Evolutionary conservation across 2,888 invertebrate genomes (phyloP), one percentile per base, ranked within the genome.

Genomic region (Lasioglossum pauxillum): DNA sequence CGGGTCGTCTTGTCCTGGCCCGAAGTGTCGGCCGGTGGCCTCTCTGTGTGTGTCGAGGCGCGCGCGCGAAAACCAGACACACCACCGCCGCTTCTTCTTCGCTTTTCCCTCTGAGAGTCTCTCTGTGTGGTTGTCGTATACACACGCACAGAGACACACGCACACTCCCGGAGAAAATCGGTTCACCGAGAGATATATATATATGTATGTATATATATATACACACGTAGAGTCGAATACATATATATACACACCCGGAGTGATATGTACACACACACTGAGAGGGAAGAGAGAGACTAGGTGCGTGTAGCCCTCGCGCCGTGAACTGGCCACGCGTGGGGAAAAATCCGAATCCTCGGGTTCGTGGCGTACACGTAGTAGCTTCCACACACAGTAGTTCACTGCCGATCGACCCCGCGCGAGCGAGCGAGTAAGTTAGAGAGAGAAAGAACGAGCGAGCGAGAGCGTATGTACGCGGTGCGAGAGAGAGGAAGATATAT

Each of bases 1-100:
- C 90, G 89, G 92, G 87, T 86, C 88, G 88, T 85, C 84, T 89
- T 91, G 85, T 91, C 91, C 89, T 86, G 88, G 84, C 85, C 85
- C 88, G 78, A 88, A 90, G 90, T 84, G 80, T 88, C 88, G 91
- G 87, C 91, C 88, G 89, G 90, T 90, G 87, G 87, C 86, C 88
- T 86, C 75, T 82, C 74, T 79, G n/a, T 53, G n/a, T n/a, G 23
- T n/a, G 57, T 57, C 57, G 57, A n/a, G 57, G 87, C 88, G 87
- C 90, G 90, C 88, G 90, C 88, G 88, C 88, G 80, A 90, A 90
- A 88, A 57, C n/a, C 57, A n/a, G 57, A 57, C 57, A 57, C 85
- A 74, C 85, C 77, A 85, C 87, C 85, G 85, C 87, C 87, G 90
- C 88, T 90, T 53, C 64, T 64, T 64, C 64, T 64, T 64, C 64